Conservation (phyloP, 1,140 invertebrate species). For the Calephelis virginiensis region DNA sequence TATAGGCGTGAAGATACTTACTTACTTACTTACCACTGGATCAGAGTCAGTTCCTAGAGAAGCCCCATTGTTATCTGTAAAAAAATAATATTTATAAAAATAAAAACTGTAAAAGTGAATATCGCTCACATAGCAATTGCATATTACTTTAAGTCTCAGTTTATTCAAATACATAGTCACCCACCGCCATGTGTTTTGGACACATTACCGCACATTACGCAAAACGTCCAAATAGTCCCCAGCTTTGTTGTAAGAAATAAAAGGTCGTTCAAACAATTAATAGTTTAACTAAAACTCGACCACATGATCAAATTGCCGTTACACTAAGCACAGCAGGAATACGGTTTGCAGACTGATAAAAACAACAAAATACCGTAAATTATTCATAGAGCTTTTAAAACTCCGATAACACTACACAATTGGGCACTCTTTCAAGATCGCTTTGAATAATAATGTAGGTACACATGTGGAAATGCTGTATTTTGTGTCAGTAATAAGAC, state of each 20-base stretch:
- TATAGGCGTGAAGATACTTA: too few relatives aligned
- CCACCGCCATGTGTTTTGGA: conserved; percentile 1
- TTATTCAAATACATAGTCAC: conserved; percentile 2
- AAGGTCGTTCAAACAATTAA: conserved; percentile 7
- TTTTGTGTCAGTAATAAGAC: too few relatives aligned
- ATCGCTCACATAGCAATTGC: background rate
- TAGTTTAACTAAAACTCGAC: conserved; percentile 46
- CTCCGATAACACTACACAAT: too few relatives aligned
- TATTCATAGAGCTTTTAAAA: background rate
- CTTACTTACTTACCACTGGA: too few relatives aligned
- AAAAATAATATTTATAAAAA: too few relatives aligned
- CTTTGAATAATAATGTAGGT: too few relatives aligned
- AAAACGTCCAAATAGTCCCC: conserved; percentile 68
- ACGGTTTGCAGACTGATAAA: conserved; percentile 20
- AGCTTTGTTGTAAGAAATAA: conserved; percentile 43
- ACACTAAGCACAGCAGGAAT: conserved; percentile 62
- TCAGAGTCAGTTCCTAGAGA: too few relatives aligned
- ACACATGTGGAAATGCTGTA: too few relatives aligned
- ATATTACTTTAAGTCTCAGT: background rate
- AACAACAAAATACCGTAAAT: conserved; percentile 6
- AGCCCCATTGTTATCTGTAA: too few relatives aligned
- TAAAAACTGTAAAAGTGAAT: background rate
- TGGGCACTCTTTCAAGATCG: too few relatives aligned
- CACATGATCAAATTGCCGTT: conserved; percentile 62
- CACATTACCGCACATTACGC: conserved; percentile 66